These are phyloP conservation scores for Anisognathus igniventris DNA, from an alignment of 2,797 vertebrate genomes.

Conservation along the genomic window DNA sequence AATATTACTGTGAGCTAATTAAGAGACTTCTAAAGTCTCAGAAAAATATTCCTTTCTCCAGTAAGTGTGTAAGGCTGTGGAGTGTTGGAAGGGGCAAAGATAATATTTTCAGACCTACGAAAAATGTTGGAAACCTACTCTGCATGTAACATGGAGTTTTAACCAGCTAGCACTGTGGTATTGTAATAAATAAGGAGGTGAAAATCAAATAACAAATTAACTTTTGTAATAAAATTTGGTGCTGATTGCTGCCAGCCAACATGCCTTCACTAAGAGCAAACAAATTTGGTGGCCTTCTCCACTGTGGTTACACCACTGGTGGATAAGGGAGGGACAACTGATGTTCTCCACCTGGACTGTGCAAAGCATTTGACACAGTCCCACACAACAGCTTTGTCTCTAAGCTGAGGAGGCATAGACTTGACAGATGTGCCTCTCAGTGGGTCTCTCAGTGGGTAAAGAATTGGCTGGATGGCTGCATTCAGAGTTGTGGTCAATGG, in stretches of 20 bases:
- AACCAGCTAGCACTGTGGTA: neutral
- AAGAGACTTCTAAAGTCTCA: neutral
- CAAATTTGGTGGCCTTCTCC: neutral
- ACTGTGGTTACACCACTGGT: fast-evolving
- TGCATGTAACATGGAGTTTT: neutral
- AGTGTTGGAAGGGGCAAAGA: neutral
- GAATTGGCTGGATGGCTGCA: neutral
- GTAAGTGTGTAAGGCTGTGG: neutral
- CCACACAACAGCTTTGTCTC: neutral
- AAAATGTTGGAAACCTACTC: neutral
- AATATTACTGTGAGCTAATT: conserved; percentile 31
- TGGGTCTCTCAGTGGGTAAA: neutral
- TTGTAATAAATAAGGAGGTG: neutral
- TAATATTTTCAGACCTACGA: neutral
- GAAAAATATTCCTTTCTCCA: neutral
- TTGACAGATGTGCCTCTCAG: neutral
- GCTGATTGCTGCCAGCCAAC: neutral
- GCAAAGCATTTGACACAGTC: neutral
- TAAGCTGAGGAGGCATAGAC: neutral
- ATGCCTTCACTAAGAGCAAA: neutral
- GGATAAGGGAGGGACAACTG: neutral
- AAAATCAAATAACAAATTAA: neutral
- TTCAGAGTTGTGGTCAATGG: neutral
- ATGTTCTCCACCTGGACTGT: neutral
- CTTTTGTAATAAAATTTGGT: neutral